Conservation (phyloP, 2,888 invertebrate species). For the Baccha elongata region DNA sequence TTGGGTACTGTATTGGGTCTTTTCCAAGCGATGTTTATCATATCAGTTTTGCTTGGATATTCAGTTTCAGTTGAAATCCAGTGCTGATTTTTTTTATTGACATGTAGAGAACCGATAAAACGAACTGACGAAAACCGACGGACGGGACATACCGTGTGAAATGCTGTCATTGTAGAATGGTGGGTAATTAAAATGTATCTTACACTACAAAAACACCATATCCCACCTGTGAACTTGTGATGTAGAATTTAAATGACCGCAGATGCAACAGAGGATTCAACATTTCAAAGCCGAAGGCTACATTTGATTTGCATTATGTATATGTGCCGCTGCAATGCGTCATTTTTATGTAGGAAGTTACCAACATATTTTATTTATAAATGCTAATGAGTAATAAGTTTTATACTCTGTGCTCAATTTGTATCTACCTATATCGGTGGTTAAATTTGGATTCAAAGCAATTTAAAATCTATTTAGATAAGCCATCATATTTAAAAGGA, state of each 20-base stretch:
- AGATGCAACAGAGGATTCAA: slow-evolving; percentile 36
- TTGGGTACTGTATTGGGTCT: slow-evolving; percentile 3
- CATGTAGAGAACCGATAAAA: slow-evolving; percentile 3
- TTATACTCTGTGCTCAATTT: slow-evolving; percentile 24
- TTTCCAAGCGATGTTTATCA: slow-evolving; percentile 44
- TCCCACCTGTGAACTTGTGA: slow-evolving; percentile 33
- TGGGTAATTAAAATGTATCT: slow-evolving; percentile 4
- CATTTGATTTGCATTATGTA: slow-evolving; percentile 10
- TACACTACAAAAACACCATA: neutral
- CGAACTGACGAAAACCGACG: neutral
- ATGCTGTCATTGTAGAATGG: neutral
- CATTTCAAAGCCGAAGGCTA: slow-evolving; percentile 17
- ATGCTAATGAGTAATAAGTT: slow-evolving; percentile 25
- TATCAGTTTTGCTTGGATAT: slow-evolving; percentile 50
- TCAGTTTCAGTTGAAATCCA: slow-evolving; percentile 31
- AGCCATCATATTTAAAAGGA: no score
- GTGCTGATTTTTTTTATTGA: slow-evolving; percentile 24
- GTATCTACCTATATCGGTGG: no score
- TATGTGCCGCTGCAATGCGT: slow-evolving; percentile 40
- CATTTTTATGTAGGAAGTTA: no score
- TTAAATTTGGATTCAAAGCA: slow-evolving; percentile 9
- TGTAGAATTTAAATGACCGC: slow-evolving; percentile 16
- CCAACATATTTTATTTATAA: neutral
- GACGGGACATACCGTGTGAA: neutral
- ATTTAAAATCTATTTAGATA: neutral